Evolutionary conservation across 92 coral and sea anemone species (phyloP).

Genomic region (Zoanthus gigantus): DNA sequence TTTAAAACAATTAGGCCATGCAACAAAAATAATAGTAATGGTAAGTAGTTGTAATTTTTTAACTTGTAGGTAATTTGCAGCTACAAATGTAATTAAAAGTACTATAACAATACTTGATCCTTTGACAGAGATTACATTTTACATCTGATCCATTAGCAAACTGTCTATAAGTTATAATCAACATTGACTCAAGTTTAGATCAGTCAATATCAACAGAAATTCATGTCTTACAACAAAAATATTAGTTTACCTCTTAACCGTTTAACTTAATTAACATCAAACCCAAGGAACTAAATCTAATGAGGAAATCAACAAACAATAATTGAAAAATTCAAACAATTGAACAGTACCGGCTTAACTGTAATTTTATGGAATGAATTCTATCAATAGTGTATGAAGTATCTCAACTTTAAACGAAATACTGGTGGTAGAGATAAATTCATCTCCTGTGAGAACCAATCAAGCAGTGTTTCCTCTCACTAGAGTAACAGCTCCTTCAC

Average conservation of each 20-base stretch:
- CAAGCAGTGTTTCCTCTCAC: conserved; percentile 64
- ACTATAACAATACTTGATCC: too few relatives aligned
- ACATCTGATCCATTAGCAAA: too few relatives aligned
- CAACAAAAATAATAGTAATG: too few relatives aligned
- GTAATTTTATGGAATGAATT: conserved; percentile 61
- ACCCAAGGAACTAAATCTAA: not conserved
- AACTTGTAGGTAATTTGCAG: too few relatives aligned
- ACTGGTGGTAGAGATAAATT: conserved; percentile 82
- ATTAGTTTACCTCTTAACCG: conserved; percentile 6
- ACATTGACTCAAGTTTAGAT: not conserved
- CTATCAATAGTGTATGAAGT: conserved; percentile 81
- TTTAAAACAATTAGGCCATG: too few relatives aligned
- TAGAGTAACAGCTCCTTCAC: conserved; percentile 53
- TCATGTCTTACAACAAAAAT: not conserved
- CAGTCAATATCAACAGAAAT: conserved; percentile 14
- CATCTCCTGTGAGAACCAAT: conserved; percentile 75
- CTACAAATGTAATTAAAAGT: too few relatives aligned
- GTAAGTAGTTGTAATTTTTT: too few relatives aligned
- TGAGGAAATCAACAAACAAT: conserved; percentile 44
- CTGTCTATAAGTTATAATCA: too few relatives aligned
- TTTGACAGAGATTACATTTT: too few relatives aligned
- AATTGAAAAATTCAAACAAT: conserved; percentile 75
- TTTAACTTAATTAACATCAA: conserved; percentile 7
- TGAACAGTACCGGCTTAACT: conserved; percentile 51
- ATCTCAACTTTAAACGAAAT: conserved; percentile 73